Evolutionary conservation across 2,888 invertebrate species (phyloP).

Genomic region (Chouioia cunea): DNA sequence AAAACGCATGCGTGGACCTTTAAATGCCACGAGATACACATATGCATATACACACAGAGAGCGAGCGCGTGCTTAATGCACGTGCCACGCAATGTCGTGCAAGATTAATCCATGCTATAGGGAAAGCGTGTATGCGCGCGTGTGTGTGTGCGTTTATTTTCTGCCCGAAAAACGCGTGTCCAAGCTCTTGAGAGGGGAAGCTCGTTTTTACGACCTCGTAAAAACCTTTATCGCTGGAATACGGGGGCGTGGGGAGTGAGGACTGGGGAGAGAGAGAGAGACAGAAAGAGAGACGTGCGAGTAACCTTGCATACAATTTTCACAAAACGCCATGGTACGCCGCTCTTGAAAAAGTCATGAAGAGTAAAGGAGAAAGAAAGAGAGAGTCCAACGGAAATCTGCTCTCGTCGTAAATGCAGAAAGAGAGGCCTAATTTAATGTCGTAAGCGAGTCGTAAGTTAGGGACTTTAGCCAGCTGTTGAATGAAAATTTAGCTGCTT

Average conservation of each 20-base stretch:
- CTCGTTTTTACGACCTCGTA: slow-evolving; percentile 43
- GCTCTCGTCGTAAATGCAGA: too few species aligned
- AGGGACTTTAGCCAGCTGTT: too few species aligned
- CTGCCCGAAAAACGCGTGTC: slow-evolving; percentile 22
- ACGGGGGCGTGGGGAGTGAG: not conserved
- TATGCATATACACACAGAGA: too few species aligned
- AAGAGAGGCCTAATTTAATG: too few species aligned
- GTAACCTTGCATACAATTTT: slow-evolving; percentile 43
- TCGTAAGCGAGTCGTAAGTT: too few species aligned
- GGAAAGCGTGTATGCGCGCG: not conserved
- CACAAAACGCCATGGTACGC: slow-evolving; percentile 29
- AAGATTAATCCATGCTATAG: slow-evolving; percentile 36
- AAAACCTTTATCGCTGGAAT: slow-evolving; percentile 7
- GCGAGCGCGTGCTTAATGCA: slow-evolving; percentile 3
- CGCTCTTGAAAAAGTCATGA: slow-evolving; percentile 35
- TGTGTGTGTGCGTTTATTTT: slow-evolving; percentile 5
- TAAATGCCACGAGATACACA: slow-evolving; percentile 32
- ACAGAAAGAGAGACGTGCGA: slow-evolving; percentile 23
- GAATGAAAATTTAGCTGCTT: too few species aligned
- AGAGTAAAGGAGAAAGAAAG: too few species aligned
- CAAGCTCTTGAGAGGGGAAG: not conserved
- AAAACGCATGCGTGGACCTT: not conserved
- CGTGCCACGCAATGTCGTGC: slow-evolving; percentile 34
- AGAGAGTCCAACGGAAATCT: too few species aligned
- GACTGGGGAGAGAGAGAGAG: not conserved